These are phyloP conservation scores for Acrobasis repandana DNA, from an alignment of 2,888 invertebrate species.

Conservation along the genomic window DNA sequence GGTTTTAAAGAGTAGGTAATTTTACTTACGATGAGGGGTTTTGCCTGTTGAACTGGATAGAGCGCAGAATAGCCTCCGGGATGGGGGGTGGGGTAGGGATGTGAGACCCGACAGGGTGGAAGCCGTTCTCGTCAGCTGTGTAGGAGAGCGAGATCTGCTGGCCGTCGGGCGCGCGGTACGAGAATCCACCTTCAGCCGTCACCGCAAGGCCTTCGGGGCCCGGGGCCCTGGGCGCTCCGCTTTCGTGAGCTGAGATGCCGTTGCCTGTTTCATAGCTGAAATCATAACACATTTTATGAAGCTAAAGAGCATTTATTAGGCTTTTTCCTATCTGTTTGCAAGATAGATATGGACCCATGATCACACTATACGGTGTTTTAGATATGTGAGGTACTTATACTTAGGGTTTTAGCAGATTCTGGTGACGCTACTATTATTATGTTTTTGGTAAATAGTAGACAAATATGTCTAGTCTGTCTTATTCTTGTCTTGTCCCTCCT, in stretches of 20 bases:
- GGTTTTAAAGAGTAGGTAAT: no score
- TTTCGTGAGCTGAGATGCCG: slow-evolving; percentile 83
- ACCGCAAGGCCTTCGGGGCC: slow-evolving; percentile 73
- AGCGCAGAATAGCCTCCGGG: slow-evolving; percentile 78
- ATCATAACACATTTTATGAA: no score
- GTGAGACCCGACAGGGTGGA: slow-evolving; percentile 83
- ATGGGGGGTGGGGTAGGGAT: slow-evolving; percentile 83
- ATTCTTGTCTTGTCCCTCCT: no score
- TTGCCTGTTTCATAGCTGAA: slow-evolving; percentile 84
- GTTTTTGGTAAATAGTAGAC: no score
- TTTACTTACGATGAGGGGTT: slow-evolving; percentile 60
- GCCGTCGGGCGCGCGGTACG: slow-evolving; percentile 85
- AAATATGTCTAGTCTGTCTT: no score
- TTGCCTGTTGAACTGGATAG: slow-evolving; percentile 64
- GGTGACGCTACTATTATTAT: no score
- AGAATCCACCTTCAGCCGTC: slow-evolving; percentile 84
- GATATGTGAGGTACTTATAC: no score
- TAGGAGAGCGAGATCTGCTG: slow-evolving; percentile 84
- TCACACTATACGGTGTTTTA: no score
- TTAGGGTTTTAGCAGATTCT: no score
- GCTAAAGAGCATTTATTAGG: no score
- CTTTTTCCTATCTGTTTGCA: no score
- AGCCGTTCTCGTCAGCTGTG: slow-evolving; percentile 87
- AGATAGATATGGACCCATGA: no score
- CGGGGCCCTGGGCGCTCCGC: slow-evolving; percentile 75